phyloP scores from a whole-genome alignment of 2,113 vertebrate species.

The Spheniscus mendiculus region DNA sequence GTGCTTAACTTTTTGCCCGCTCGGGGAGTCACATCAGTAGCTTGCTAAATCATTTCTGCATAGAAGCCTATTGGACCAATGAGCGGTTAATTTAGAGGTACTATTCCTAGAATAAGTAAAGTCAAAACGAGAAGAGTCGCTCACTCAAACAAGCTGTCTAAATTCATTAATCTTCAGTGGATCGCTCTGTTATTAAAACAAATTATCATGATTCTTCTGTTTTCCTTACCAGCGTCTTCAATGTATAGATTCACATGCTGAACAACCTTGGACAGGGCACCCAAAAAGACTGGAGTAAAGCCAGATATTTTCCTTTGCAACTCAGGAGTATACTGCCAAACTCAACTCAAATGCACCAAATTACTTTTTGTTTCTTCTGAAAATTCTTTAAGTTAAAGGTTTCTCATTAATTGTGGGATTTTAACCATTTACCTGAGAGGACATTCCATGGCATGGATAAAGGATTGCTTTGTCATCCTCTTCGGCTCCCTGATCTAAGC shows the following conservation, averaged over 20 bases:
- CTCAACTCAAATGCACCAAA: background rate
- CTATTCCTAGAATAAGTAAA: background rate
- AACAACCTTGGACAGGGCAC: background rate
- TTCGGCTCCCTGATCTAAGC: constrained; percentile 94
- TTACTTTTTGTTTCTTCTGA: background rate
- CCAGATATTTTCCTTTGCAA: background rate
- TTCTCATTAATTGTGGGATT: background rate
- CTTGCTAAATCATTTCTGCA: background rate
- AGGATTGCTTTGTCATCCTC: constrained; percentile 96
- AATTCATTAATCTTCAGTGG: background rate
- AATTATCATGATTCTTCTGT: background rate
- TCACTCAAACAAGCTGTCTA: background rate
- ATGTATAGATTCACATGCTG: background rate
- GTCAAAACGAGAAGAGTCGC: background rate
- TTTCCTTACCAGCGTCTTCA: background rate
- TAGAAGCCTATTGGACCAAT: background rate
- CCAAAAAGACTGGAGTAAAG: background rate
- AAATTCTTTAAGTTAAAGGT: background rate
- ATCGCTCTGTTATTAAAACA: background rate
- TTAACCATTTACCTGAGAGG: constrained; percentile 86
- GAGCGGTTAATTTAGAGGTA: background rate
- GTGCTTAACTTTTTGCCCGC: constrained; percentile 6
- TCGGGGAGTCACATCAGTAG: background rate
- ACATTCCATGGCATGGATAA: constrained; percentile 97
- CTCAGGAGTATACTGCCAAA: background rate